Conservation (phyloP, 2,888 invertebrate genomes). For the Mesoligia furuncula region DNA sequence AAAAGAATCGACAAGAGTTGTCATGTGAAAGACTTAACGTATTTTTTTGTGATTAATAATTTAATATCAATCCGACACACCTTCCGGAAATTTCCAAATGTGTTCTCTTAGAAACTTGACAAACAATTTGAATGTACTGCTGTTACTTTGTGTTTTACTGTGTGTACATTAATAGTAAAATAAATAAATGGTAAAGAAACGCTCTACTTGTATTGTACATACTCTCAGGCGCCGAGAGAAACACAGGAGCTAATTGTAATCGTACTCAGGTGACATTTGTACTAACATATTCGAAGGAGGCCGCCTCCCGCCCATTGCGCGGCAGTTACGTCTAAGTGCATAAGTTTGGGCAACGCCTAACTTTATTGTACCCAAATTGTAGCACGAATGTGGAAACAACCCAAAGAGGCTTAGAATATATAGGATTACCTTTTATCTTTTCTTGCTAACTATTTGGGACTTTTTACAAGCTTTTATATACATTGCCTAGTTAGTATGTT, state of each 20-base stretch:
- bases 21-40: too few relatives aligned
- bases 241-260: constrained; percentile 61
- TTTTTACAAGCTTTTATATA: not conserved
- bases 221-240: constrained; percentile 10
- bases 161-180: too few relatives aligned
- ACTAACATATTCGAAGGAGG: constrained; percentile 39
- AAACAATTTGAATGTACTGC: too few relatives aligned
- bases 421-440: not conserved
- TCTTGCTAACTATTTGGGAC: not conserved
- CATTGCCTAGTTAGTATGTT: not conserved
- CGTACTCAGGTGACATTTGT: constrained; percentile 59
- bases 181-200: not conserved
- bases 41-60: not conserved
- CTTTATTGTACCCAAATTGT: constrained; percentile 39
- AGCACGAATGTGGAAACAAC: constrained; percentile 14
- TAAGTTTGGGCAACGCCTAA: constrained; percentile 50
- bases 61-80: not conserved
- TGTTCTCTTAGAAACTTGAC: not conserved
- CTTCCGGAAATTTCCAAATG: not conserved
- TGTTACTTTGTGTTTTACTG: too few relatives aligned
- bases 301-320: constrained; percentile 32
- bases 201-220: constrained; percentile 8
- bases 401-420: not conserved
- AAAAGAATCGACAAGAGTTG: not conserved
- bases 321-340: constrained; percentile 49